phyloP scores from a whole-genome alignment of 2,888 invertebrate genomes.

The Heterodera filipjevi region DNA sequence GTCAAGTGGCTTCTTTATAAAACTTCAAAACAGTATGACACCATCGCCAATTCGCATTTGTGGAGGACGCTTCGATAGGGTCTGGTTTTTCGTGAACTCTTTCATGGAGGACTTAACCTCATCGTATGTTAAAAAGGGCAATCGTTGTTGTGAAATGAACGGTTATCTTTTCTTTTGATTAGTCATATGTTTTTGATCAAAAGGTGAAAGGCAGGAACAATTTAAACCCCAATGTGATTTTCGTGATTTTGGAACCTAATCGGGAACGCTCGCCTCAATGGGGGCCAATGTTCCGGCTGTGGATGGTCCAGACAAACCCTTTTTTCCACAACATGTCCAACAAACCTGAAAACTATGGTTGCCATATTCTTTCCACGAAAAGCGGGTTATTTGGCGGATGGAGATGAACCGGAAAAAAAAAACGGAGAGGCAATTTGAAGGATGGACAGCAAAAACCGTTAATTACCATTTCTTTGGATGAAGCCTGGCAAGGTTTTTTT shows the following conservation, averaged over 20 bases:
- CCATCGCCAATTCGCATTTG: constrained; percentile 3
- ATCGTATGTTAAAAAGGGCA: background rate
- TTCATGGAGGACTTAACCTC: constrained; percentile 5
- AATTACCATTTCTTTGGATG: constrained; percentile 1
- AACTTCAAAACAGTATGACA: background rate
- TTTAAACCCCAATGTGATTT: constrained; percentile 1
- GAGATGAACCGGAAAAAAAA: constrained; percentile 17
- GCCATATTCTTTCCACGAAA: background rate
- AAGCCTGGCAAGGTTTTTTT: background rate
- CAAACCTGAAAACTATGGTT: background rate
- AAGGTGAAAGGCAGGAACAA: constrained; percentile 3
- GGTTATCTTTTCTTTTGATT: background rate
- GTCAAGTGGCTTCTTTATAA: constrained; percentile 26
- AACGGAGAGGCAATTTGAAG: constrained; percentile 6
- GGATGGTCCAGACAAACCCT: constrained; percentile 14
- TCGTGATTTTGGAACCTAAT: constrained; percentile 17
- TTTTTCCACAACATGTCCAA: constrained; percentile 13
- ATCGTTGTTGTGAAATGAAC: background rate
- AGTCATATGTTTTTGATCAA: background rate
- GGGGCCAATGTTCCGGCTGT: constrained; percentile 10
- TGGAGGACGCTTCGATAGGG: constrained; percentile 24
- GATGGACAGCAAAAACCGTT: constrained; percentile 1
- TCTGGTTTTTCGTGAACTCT: constrained; percentile 20
- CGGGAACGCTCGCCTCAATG: constrained; percentile 9
- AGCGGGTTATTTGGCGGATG: background rate